Conservation (phyloP, 64 coral and sea anemone species). For the Porites australiensis region DNA sequence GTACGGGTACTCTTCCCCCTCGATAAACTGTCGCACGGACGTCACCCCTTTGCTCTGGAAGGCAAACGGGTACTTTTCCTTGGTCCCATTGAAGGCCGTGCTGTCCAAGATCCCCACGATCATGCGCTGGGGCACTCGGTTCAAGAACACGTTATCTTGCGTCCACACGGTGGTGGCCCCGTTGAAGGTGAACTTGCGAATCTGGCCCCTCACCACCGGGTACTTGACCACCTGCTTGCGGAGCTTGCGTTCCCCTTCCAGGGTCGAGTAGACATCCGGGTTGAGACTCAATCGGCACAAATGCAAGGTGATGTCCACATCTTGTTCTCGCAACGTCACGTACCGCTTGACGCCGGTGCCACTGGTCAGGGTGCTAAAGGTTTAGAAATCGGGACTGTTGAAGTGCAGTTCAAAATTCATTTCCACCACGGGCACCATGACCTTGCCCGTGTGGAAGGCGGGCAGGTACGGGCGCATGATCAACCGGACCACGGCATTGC, state of each 20-base stretch:
- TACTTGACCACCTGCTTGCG: neutral
- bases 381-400: neutral
- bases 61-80: conserved; percentile 7
- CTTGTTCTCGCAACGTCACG: neutral
- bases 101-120: conserved; percentile 30
- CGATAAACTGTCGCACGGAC: conserved; percentile 26
- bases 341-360: neutral
- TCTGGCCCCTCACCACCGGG: conserved; percentile 14
- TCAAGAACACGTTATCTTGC: neutral
- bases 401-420: neutral
- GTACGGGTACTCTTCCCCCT: conserved; percentile 45
- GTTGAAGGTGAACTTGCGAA: neutral
- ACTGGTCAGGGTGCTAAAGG: neutral
- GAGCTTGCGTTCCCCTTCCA: neutral
- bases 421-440: neutral
- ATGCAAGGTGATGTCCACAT: conserved; percentile 19
- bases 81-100: conserved; percentile 1
- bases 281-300: conserved; percentile 20
- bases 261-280: neutral
- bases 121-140: conserved; percentile 24
- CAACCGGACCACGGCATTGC: neutral
- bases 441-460: neutral
- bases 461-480: neutral
- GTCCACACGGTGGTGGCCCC: neutral
- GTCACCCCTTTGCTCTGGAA: conserved; percentile 30